Conservation (phyloP, 37 sponge, comb jelly and placozoan species). For the Aplysina aerophoba region DNA sequence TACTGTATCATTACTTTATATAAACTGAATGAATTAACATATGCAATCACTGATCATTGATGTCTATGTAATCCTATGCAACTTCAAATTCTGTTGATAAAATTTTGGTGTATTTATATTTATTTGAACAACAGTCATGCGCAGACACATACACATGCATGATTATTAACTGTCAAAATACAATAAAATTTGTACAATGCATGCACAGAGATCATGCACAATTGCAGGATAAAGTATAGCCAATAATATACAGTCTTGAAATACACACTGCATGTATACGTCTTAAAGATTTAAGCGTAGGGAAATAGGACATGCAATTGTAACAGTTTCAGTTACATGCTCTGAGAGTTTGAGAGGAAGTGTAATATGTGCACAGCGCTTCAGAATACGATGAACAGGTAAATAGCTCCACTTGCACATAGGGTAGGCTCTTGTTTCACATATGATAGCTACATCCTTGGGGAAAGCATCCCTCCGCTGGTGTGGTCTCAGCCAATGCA, state of each 20-base stretch:
- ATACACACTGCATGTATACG: background rate
- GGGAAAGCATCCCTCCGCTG: conserved; percentile 31
- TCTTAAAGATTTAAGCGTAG: conserved; percentile 16
- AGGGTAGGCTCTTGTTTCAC: background rate
- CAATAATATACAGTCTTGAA: background rate
- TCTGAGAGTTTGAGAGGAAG: conserved; percentile 10
- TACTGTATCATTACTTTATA: conserved; percentile 10
- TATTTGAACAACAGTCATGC: conserved; percentile 11
- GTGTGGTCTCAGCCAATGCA: conserved; percentile 48
- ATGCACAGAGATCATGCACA: conserved; percentile 8
- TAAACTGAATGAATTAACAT: conserved; percentile 6
- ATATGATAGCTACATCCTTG: conserved; percentile 37
- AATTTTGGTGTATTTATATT: conserved; percentile 9
- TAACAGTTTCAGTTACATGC: conserved; percentile 26
- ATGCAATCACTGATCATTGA: conserved; percentile 11
- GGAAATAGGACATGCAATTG: conserved; percentile 46
- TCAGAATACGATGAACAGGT: conserved; percentile 52
- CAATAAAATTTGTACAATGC: conserved; percentile 1
- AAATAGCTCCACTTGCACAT: conserved; percentile 33
- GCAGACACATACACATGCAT: conserved; percentile 11
- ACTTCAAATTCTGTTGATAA: conserved; percentile 10
- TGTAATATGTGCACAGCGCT: conserved; percentile 32
- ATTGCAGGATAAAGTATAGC: background rate
- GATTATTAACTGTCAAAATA: conserved; percentile 10
- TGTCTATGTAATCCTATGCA: conserved; percentile 11